Conservation (phyloP, 2,797 vertebrate genomes). For the Pterois miles region DNA sequence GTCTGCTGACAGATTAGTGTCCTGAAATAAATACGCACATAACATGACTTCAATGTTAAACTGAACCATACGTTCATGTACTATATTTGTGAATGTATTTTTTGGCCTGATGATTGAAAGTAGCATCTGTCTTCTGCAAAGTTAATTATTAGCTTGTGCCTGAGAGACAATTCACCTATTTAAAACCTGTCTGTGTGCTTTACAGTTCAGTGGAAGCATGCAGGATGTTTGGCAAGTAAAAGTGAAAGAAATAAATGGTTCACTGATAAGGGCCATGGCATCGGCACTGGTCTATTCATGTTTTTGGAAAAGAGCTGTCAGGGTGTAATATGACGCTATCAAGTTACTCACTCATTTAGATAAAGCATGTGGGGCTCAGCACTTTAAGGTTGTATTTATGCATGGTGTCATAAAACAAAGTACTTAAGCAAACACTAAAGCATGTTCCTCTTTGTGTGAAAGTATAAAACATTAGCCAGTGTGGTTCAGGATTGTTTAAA, state of each 20-base stretch:
- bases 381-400: not conserved
- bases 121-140: not conserved
- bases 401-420: not conserved
- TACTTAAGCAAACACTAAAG: not conserved
- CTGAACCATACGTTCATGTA: not conserved
- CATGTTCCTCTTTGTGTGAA: not conserved
- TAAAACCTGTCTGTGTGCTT: not conserved
- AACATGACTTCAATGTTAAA: not conserved
- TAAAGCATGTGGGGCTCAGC: not conserved
- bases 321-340: not conserved
- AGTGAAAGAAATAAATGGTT: not conserved
- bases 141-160: not conserved
- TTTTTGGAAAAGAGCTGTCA: not conserved
- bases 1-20: not conserved
- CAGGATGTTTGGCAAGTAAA: not conserved
- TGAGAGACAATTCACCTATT: not conserved
- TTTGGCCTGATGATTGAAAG: not conserved
- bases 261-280: accelerated
- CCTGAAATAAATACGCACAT: not conserved
- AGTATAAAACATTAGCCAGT: not conserved
- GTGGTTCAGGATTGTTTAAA: not conserved
- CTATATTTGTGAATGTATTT: not conserved
- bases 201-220: accelerated
- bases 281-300: not conserved
- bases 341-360: not conserved